phyloP scores from a whole-genome alignment of 2,797 vertebrate genomes.

The Pangasius djambal region DNA sequence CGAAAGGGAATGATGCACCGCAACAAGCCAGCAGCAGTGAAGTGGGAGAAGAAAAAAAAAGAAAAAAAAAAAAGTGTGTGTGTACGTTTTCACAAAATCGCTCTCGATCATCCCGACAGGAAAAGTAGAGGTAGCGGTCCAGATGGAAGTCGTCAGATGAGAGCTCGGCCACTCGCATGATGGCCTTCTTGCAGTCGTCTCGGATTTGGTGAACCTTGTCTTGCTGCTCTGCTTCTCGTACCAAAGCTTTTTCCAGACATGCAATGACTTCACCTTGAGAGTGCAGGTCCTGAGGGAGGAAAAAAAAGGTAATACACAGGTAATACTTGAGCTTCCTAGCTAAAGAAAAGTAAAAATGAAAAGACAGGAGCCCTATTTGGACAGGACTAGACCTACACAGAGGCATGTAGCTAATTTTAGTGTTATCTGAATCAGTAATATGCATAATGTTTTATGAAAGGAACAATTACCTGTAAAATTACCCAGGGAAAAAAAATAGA shows the following conservation, averaged over 20 bases:
- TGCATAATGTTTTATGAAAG: neutral
- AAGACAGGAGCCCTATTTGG: neutral
- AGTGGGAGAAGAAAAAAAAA: neutral
- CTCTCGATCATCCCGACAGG: constrained; percentile 92
- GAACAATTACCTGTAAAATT: neutral
- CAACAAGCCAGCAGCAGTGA: neutral
- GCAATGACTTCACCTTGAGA: constrained; percentile 97
- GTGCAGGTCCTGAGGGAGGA: constrained; percentile 83
- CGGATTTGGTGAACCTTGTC: constrained; percentile 76
- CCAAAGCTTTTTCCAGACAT: constrained; percentile 92
- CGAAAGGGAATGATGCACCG: neutral
- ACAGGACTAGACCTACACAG: neutral
- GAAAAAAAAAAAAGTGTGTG: neutral
- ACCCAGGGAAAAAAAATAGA: neutral
- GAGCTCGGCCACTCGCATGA: constrained; percentile 94
- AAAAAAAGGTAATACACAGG: neutral
- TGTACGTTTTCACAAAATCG: constrained; percentile 91
- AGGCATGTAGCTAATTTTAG: neutral
- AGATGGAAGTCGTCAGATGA: constrained; percentile 96
- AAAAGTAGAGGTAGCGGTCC: constrained; percentile 93
- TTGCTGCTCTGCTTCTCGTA: constrained; percentile 86
- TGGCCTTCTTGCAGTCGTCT: constrained; percentile 91
- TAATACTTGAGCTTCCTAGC: neutral
- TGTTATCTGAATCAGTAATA: neutral
- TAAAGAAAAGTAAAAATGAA: neutral